Evolutionary conservation across 2,888 invertebrate species (phyloP).

Genomic region (Entomobrya multifasciata): DNA sequence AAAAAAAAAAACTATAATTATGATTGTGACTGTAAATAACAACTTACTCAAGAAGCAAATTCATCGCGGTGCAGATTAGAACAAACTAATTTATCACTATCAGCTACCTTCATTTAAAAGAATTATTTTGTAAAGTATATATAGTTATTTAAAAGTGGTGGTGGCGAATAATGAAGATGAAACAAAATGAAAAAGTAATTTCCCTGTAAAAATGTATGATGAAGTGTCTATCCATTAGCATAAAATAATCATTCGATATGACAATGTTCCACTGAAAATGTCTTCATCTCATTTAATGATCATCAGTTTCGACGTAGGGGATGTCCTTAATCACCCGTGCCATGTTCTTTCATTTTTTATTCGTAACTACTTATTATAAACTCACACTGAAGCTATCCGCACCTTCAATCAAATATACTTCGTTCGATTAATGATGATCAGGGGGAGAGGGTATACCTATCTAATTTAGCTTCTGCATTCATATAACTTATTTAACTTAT

Average conservation of each 20-base stretch:
- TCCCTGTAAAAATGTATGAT: constrained; percentile 7
- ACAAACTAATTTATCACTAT: constrained; percentile 8
- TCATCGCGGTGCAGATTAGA: background rate
- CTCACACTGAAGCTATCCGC: constrained; percentile 42
- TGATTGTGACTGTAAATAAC: background rate
- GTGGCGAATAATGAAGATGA: background rate
- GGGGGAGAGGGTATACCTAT: background rate
- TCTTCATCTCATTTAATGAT: background rate
- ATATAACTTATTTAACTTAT: too few species aligned
- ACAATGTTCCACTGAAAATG: constrained; percentile 27
- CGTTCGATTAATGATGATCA: too few species aligned
- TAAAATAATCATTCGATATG: constrained; percentile 12
- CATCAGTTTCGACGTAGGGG: constrained; percentile 12
- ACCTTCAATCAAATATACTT: constrained; percentile 16
- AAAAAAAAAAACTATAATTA: constrained; percentile 10
- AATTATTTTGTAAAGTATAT: constrained; percentile 5
- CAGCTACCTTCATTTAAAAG: background rate
- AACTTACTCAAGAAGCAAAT: background rate
- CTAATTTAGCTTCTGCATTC: constrained; percentile 22
- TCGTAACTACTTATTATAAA: background rate
- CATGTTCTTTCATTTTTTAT: background rate
- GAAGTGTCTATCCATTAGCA: background rate
- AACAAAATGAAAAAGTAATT: background rate
- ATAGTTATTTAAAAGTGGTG: constrained; percentile 3
- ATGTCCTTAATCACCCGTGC: constrained; percentile 24